These are phyloP conservation scores for Allacma fusca DNA, from an alignment of 2,888 invertebrate species.

Conservation along the genomic window DNA sequence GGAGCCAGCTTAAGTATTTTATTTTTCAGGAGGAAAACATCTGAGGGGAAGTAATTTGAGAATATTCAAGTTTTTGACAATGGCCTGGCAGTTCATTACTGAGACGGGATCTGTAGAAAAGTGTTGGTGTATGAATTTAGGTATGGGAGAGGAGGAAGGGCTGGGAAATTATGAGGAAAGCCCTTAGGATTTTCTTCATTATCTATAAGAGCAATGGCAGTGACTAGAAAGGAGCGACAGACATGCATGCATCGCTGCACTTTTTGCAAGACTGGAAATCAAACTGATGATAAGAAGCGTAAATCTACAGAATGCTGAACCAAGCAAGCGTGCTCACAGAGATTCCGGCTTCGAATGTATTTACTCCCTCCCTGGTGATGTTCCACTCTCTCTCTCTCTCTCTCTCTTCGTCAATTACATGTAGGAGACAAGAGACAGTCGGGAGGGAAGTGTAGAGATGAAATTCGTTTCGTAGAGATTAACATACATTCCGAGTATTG, in stretches of 20 bases:
- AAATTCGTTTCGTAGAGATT: neutral
- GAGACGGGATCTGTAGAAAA: neutral
- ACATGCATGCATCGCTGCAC: conserved; percentile 4
- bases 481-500: neutral
- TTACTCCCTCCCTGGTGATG: neutral
- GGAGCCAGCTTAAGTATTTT: too few relatives aligned
- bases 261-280: conserved; percentile 22
- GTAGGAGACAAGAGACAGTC: too few relatives aligned
- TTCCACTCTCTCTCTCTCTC: too few relatives aligned
- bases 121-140: neutral
- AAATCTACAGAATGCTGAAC: conserved; percentile 20
- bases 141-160: neutral
- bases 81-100: neutral
- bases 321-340: conserved; percentile 19
- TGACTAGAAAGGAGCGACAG: conserved; percentile 17
- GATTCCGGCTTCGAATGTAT: neutral
- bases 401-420: too few relatives aligned
- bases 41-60: neutral
- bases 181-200: neutral
- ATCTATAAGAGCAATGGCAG: neutral
- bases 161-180: neutral
- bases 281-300: conserved; percentile 22
- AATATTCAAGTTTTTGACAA: neutral
- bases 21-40: neutral
- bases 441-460: neutral